Base-by-base conservation (phyloP, 1,140 invertebrate species). In the Anadara kagoshimensis region DNA sequence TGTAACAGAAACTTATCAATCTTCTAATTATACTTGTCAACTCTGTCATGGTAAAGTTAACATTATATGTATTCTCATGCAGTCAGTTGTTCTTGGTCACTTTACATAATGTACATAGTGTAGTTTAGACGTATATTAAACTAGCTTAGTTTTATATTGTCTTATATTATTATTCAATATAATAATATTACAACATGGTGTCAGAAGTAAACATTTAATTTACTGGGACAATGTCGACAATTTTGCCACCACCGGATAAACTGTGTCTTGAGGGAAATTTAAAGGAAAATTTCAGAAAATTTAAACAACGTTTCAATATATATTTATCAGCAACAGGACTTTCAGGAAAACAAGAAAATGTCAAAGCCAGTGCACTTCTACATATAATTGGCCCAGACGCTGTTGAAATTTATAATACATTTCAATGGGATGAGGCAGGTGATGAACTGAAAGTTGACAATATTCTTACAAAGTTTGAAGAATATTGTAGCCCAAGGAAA, bases 391-490 rank as follows among this genome's bases (percentile, higher is more conserved):
- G 68, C 7, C 44, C 57, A 36, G 69, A 63, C 22, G 69, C 69
- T 8, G 26, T 70, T 24, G 47, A 70, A n/a, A 57, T 70, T 14
- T 63, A 41, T 44, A 70, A 70, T 44, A 70, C 69, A 16, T 63
- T 70, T 20, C 11, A 26, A 43, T 70, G 47, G 26, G 41, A 20
- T n/a, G 22, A 63, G 36, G 29, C 29, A 10, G 75, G 69, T 43
- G 65, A 76, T 26, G 26, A 63, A 47, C 16, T 22, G 16, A 64
- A 73, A 54, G 12, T 63, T 18, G 49, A 44, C 10, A 36, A 49
- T 20, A 26, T 67, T 29, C 16, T 57, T n/a, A 24, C 62, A 18
- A 74, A 77, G 43, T 79, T 79, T 62, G 49, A 74, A 8, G 41
- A 71, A 20, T 75, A 69, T 51, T 74, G 62, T 41, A 69, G 57